These are phyloP conservation scores for Drosophila atripex DNA, from an alignment of 2,888 invertebrate genomes.

Conservation along the genomic window DNA sequence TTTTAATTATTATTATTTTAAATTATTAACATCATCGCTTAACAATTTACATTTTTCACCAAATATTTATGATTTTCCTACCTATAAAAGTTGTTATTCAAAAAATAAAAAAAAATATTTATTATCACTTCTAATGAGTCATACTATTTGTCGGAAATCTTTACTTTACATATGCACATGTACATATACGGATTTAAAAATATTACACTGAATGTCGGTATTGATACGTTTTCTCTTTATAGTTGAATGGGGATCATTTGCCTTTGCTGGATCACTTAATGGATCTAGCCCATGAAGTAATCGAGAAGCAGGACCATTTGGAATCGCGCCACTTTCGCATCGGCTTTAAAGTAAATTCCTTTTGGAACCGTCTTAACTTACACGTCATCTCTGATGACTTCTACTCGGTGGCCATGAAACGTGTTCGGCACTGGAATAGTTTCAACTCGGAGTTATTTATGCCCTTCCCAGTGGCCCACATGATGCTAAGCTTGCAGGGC, in stretches of 20 bases:
- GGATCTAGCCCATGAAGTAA: slow-evolving; percentile 58
- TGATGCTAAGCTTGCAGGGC: slow-evolving; percentile 40
- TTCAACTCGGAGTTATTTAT: slow-evolving; percentile 61
- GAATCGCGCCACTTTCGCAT: slow-evolving; percentile 46
- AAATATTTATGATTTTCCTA: no score
- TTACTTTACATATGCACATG: no score
- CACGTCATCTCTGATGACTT: slow-evolving; percentile 67
- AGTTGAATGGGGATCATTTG: slow-evolving; percentile 58
- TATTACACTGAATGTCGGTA: no score
- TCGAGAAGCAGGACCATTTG: slow-evolving; percentile 39
- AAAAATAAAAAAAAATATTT: background rate
- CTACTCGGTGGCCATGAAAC: slow-evolving; percentile 38
- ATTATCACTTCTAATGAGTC: no score
- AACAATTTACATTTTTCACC: no score
- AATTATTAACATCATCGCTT: no score
- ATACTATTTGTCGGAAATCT: background rate
- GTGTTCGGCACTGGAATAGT: slow-evolving; percentile 57
- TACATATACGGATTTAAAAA: no score
- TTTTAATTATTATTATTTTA: no score
- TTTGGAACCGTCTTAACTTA: slow-evolving; percentile 46
- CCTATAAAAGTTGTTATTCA: no score
- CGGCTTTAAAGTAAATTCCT: slow-evolving; percentile 55
- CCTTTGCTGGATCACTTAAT: slow-evolving; percentile 58
- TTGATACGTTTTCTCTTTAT: background rate
- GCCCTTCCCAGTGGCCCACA: slow-evolving; percentile 41